phyloP scores from a whole-genome alignment of 2,113 vertebrate genomes.

The Sterrhoptilus dennistouni region DNA sequence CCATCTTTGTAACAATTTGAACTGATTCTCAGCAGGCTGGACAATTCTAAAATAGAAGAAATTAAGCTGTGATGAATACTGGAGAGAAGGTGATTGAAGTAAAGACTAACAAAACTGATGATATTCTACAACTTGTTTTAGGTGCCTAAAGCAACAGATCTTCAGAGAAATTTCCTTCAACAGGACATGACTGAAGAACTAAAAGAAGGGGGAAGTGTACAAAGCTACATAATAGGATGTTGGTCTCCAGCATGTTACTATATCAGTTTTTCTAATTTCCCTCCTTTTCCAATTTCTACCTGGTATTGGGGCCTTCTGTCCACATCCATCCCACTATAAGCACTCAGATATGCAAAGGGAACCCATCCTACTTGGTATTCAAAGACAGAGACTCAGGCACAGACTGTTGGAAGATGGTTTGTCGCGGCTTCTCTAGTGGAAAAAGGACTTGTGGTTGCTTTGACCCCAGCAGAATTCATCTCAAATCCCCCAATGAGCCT shows the following conservation, averaged over 20 bases:
- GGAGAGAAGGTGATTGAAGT: neutral
- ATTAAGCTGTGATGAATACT: neutral
- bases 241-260: neutral
- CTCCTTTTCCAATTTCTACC: neutral
- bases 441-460: neutral
- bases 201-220: neutral
- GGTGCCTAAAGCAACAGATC: neutral
- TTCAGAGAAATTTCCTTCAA: neutral
- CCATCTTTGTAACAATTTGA: neutral
- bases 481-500: neutral
- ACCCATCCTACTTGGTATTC: neutral
- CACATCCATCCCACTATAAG: neutral
- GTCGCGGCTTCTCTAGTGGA: neutral
- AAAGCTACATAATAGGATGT: neutral
- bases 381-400: neutral
- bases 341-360: neutral
- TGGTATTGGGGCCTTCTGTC: neutral
- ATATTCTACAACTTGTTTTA: neutral
- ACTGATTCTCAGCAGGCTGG: neutral
- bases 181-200: neutral
- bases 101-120: neutral
- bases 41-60: neutral
- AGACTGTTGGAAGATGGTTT: neutral
- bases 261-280: neutral
- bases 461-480: neutral